Evolutionary conservation across 2,888 invertebrate species (phyloP).

Genomic region (Platycheirus albimanus): DNA sequence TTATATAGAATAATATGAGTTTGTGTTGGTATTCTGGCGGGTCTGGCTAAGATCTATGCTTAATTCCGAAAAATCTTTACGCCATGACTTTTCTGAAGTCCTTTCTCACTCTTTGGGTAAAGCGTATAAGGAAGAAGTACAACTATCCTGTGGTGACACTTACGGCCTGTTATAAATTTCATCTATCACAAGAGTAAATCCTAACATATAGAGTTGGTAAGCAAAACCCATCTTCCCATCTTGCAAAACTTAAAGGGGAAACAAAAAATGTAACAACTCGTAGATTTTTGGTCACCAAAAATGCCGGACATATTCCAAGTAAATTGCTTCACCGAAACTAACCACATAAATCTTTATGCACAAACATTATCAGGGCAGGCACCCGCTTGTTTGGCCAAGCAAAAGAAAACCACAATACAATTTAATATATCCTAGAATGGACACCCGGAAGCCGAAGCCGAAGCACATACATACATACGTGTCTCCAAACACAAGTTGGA

Average conservation of each 20-base stretch:
- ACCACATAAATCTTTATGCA: slow-evolving; percentile 74
- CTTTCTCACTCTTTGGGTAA: neutral
- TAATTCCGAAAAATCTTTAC: slow-evolving; percentile 17
- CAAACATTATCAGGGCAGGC: slow-evolving; percentile 69
- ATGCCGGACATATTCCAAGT: slow-evolving; percentile 74
- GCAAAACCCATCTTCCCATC: neutral
- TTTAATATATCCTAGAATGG: slow-evolving; percentile 67
- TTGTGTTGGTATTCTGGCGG: neutral
- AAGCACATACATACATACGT: slow-evolving; percentile 4
- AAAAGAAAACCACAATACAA: slow-evolving; percentile 69
- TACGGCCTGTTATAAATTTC: slow-evolving; percentile 70
- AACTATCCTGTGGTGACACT: slow-evolving; percentile 33
- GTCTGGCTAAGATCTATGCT: slow-evolving; percentile 51
- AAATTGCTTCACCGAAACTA: slow-evolving; percentile 74
- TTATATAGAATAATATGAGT: too few relatives aligned
- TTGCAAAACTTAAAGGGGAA: too few relatives aligned
- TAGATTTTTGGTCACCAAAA: slow-evolving; percentile 71
- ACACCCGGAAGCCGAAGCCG: slow-evolving; percentile 31
- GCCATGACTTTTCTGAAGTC: slow-evolving; percentile 47
- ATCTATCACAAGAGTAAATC: slow-evolving; percentile 63
- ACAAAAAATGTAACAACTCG: slow-evolving; percentile 63
- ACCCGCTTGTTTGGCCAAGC: slow-evolving; percentile 64
- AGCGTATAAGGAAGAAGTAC: neutral
- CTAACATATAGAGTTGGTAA: slow-evolving; percentile 46
- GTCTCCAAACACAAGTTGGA: slow-evolving; percentile 46